Evolutionary conservation across 1,140 invertebrate genomes (phyloP).

Genomic region (Hyphantria cunea): DNA sequence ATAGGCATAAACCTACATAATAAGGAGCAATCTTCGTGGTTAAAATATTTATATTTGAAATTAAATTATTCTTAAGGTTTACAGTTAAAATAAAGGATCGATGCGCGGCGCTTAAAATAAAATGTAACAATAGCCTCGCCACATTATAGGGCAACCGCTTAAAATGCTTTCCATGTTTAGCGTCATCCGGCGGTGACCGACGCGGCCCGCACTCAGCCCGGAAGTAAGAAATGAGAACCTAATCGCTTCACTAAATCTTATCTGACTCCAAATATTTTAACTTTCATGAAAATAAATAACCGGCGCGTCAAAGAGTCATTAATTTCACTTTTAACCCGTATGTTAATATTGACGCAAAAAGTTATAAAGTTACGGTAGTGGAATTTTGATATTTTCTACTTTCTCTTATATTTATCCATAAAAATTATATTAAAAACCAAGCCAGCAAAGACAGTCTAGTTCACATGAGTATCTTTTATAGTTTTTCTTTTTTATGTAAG

Average conservation of each 20-base stretch:
- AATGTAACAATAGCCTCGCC: constrained; percentile 63
- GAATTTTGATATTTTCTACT: too few species aligned
- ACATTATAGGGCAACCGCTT: constrained; percentile 61
- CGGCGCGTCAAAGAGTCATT: constrained; percentile 59
- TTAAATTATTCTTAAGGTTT: too few species aligned
- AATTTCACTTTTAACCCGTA: constrained; percentile 66
- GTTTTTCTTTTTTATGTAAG: too few species aligned
- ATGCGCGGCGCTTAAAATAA: constrained; percentile 66
- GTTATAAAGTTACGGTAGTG: too few species aligned
- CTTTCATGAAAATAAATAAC: constrained; percentile 61
- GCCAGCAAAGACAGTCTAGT: too few species aligned
- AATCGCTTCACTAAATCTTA: constrained; percentile 48
- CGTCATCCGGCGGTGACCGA: constrained; percentile 64
- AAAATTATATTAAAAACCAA: too few species aligned
- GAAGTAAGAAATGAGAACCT: constrained; percentile 62
- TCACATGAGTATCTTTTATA: too few species aligned
- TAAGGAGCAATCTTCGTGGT: too few species aligned
- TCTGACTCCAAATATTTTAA: constrained; percentile 48
- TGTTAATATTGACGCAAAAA: too few species aligned
- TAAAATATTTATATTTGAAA: too few species aligned
- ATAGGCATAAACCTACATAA: too few species aligned
- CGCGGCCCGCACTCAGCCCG: constrained; percentile 43
- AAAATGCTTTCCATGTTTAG: constrained; percentile 79
- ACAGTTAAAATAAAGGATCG: constrained; percentile 43
- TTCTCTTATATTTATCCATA: too few species aligned